Evolutionary conservation across 2,888 invertebrate species (phyloP), one percentile per base, ranked within the genome.

Genomic region (Steinernema carpocapsae): DNA sequence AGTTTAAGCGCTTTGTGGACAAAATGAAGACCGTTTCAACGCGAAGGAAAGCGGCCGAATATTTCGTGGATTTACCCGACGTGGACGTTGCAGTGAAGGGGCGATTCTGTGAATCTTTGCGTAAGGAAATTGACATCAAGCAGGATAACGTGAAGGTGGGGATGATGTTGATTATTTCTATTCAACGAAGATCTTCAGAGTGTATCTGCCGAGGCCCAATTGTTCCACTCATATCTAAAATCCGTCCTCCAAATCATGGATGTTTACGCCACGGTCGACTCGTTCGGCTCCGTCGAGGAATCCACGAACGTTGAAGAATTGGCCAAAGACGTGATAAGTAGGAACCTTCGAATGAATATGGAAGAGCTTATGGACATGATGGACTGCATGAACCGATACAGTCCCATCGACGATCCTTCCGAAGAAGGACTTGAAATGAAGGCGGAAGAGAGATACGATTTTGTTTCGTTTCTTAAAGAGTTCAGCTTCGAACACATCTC

Each of bases 11-110:
- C 2, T 59, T 42, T 26, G 4, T 73, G 19, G 52, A 32, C 19
- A 46, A 73, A 70, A 37, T 74, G 14, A 74, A 74, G 43, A 71
- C 71, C 2, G 71, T 71, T 1, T 29, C 32, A 4, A 29, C 26
- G 1, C 64, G 64, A n/a, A 64, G 64, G 14, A 22, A 29, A 17
- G 64, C 64, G 1, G 64, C 37, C 7, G 64, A 64, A 29, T 64
- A 29, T n/a, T 32, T 64, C 32, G 64, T 64, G 12, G 64, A 64
- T 26, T 6, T 64, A 26, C 12, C 12, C 17, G 32, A 64, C 3
- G 64, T 64, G 32, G 64, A 64, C 3, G 32, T 64, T 17, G 17
- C 29, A 7, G 64, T 32, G 1, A 64, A 64, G n/a, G 64, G 64
- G 14, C 12, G 19, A 7, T 29, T 64, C 32, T 32, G 4, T 26